Evolutionary conservation across 2,888 invertebrate genomes (phyloP), one percentile per base, ranked within the genome.

Genomic region (Lobophora halterata): DNA sequence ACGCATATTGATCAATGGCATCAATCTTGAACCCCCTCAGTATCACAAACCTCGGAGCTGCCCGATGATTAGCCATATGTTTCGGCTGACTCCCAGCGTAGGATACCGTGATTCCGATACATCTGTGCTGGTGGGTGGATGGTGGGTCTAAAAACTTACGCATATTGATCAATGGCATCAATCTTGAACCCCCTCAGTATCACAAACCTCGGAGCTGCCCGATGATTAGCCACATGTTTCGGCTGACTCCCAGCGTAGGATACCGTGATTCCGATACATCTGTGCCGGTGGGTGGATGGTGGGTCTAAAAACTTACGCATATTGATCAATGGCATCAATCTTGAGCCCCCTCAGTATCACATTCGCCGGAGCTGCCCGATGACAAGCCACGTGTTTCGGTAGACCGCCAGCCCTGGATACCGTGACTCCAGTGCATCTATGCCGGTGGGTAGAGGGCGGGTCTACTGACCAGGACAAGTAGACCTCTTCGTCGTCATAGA

Each of bases 321-420:
- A 87, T 31, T 69, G 54, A 47, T 83, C 81, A 2, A 64, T 41
- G 1, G 82, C 75, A 45, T 85, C 79, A 31, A 86, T 72, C 55
- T 86, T 87, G 25, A 86, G 25, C 1, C 87, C 87, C 37, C 80
- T 64, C 17, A 87, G 27, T 14, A 86, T 65, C 1, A 87, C 59
- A 49, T 85, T 80, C 0, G 74, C 67, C 0, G 86, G 83, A 0
- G 74, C 55, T 0, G 83, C 81, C 55, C 86, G 57, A 28, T 87
- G 87, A 21, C 87, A 87, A 0, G 87, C 82, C 2, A 80, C 78
- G 25, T 87, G 83, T 32, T 81, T 85, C 1, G 79, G 71, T 1
- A 79, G 61, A 16, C 80, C 73, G 5, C 73, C 80, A 18, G 63
- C 61, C 25, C 76, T 73, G 0, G 85, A 76, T 0, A 65, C 80